Evolutionary conservation across 2,113 vertebrate species (phyloP).

Genomic region (Xenopus borealis): DNA sequence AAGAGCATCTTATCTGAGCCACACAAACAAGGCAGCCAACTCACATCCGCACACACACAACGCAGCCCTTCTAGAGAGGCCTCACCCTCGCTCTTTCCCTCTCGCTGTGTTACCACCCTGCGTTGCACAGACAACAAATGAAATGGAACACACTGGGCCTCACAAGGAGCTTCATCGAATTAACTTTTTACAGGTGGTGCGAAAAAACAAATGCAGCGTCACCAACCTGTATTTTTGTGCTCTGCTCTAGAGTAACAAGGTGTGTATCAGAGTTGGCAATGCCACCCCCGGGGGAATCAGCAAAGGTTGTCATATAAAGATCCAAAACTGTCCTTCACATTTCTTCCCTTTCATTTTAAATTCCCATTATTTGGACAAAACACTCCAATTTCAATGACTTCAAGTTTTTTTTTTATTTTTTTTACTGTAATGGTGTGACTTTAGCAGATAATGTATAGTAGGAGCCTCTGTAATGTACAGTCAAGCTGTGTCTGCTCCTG

Average conservation of each 20-base stretch:
- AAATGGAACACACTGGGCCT: slow-evolving; percentile 58
- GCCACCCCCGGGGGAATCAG: neutral
- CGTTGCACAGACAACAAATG: slow-evolving; percentile 51
- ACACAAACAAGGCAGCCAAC: slow-evolving; percentile 77
- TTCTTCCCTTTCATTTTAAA: neutral
- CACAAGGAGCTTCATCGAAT: slow-evolving; percentile 48
- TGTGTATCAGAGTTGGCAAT: slow-evolving; percentile 8
- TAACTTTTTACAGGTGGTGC: slow-evolving; percentile 52
- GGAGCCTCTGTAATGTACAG: too few relatives aligned
- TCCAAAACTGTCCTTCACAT: neutral
- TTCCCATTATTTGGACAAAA: too few relatives aligned
- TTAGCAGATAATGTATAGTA: neutral
- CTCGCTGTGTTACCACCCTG: slow-evolving; percentile 57
- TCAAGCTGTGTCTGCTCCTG: neutral
- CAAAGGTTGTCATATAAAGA: neutral
- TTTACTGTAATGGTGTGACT: neutral
- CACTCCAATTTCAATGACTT: too few relatives aligned
- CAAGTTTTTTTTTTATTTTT: too few relatives aligned
- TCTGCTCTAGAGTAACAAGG: neutral
- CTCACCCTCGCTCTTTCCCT: slow-evolving; percentile 67
- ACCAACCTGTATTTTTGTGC: neutral
- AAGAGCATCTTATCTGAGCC: slow-evolving; percentile 87
- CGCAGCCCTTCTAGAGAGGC: slow-evolving; percentile 75
- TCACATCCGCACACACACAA: slow-evolving; percentile 72
- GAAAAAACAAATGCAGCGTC: slow-evolving; percentile 10